Evolutionary conservation across 2,113 vertebrate species (phyloP).

Genomic region (Epinephelus moara): DNA sequence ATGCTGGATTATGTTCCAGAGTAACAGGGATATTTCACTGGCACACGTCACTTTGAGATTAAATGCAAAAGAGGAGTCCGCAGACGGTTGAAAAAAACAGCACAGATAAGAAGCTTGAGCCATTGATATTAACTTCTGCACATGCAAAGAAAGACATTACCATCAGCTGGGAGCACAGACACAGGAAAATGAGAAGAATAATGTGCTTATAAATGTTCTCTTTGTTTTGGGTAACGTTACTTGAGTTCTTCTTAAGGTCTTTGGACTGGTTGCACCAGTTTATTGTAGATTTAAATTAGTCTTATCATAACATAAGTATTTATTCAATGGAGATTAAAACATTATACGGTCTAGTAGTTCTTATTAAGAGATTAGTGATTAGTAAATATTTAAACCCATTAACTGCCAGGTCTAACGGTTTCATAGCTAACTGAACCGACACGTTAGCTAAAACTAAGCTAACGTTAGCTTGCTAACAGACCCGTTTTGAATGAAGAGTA

Average conservation of each 20-base stretch:
- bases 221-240: neutral
- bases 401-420: too few relatives aligned
- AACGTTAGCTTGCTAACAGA: too few relatives aligned
- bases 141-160: neutral
- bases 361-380: too few relatives aligned
- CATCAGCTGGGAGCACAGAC: neutral
- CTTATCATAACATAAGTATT: neutral
- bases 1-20: neutral
- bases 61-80: slow-evolving; percentile 13
- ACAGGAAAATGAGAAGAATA: neutral
- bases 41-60: neutral
- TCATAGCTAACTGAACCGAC: too few relatives aligned
- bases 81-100: neutral
- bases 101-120: neutral
- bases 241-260: neutral
- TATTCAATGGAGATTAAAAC: neutral
- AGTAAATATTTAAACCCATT: neutral
- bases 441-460: too few relatives aligned
- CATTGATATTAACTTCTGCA: neutral
- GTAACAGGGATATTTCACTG: neutral
- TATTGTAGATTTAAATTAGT: neutral
- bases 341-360: neutral
- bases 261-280: neutral
- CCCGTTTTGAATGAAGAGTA: too few relatives aligned
- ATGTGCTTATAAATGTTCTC: neutral